Percentiles rank a stretch among this genome's conserved stretches.
Conservation (phyloP, 2,888 invertebrate species). For the Drosophila colorata region DNA sequence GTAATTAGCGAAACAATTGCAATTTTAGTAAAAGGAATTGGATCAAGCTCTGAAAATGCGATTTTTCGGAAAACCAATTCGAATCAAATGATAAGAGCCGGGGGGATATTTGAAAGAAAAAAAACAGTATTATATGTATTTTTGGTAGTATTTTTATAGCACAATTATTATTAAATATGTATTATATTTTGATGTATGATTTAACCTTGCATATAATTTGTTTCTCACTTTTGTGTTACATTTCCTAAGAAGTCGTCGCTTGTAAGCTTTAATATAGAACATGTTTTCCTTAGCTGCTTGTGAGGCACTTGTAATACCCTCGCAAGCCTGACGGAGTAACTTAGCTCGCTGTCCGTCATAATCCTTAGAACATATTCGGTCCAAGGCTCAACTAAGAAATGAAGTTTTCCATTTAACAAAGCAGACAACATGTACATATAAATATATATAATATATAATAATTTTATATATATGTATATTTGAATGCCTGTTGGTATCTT, state of each 20-base stretch:
- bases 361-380: background rate
- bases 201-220: too few relatives aligned
- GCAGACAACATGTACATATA: conserved; percentile 11
- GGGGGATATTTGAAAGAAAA: too few relatives aligned
- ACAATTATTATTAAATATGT: too few relatives aligned
- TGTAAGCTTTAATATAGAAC: background rate
- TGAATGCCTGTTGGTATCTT: too few relatives aligned
- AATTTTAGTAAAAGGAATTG: conserved; percentile 19
- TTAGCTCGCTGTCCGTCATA: background rate
- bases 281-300: background rate
- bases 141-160: too few relatives aligned
- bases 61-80: conserved; percentile 7
- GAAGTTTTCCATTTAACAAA: conserved; percentile 18
- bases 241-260: too few relatives aligned
- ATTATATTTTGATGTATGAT: too few relatives aligned
- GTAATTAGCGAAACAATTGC: conserved; percentile 22
- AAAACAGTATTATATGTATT: too few relatives aligned
- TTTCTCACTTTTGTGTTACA: too few relatives aligned
- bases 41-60: conserved; percentile 10
- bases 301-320: background rate
- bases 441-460: background rate
- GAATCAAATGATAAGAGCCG: background rate
- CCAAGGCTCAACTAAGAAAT: background rate
- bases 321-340: background rate
- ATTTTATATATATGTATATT: conserved; percentile 3